A percentile compares a stretch with the other conserved stretches of the same genome.
Conservation (phyloP, 2,797 vertebrate species). For the Pangasius mekongensis region DNA sequence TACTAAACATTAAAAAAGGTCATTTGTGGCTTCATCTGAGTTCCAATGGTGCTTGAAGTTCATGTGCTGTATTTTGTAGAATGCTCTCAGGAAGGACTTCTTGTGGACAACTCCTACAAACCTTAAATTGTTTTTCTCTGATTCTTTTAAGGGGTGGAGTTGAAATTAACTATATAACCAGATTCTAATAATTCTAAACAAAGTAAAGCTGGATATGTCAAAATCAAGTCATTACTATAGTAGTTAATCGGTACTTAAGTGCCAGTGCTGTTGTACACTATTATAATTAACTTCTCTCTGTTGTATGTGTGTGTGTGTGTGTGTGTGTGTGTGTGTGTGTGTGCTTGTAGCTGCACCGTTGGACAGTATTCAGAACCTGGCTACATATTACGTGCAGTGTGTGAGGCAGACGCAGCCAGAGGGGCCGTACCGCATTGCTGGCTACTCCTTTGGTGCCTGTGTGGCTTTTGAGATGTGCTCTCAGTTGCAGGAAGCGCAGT, state of each 20-base stretch:
- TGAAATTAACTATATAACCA: not conserved
- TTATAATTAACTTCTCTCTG: not conserved
- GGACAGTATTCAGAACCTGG: constrained; percentile 90
- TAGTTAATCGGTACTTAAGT: not conserved
- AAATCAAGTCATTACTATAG: not conserved
- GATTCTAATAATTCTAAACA: not conserved
- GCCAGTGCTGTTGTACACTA: not conserved
- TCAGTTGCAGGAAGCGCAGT: constrained; percentile 85
- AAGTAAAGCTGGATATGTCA: not conserved
- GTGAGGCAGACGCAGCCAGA: constrained; percentile 87
- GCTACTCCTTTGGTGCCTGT: constrained; percentile 96
- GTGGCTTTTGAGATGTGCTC: constrained; percentile 98
- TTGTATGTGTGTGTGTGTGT: not conserved
- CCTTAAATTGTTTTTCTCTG: not conserved
- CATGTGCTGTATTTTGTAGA: not conserved
- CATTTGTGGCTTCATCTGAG: not conserved
- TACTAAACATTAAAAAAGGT: not conserved
- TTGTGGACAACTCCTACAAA: not conserved
- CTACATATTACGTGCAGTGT: constrained; percentile 87
- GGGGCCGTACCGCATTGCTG: constrained; percentile 90
- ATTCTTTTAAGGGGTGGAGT: not conserved
- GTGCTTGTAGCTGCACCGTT: constrained; percentile 83
- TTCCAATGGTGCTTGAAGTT: not conserved
- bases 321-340: not conserved
- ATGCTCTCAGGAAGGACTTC: not conserved